Percentiles rank a stretch among this genome's conserved stretches.
These are phyloP conservation scores for Lepidurus couesii DNA, from an alignment of 1,140 invertebrate genomes.

Conservation along the genomic window DNA sequence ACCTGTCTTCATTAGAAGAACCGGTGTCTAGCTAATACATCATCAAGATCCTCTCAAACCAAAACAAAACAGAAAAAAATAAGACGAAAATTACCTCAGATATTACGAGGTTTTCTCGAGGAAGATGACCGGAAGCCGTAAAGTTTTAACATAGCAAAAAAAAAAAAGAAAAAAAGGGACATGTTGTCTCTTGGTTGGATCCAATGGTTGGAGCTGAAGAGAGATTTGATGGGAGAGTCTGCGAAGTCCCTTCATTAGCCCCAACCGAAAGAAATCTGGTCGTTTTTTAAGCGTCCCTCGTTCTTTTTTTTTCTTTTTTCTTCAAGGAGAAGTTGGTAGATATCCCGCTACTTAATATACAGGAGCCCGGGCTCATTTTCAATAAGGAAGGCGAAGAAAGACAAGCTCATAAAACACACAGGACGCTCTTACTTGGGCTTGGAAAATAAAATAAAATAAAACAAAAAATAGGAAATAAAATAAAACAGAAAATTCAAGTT, in stretches of 20 bases:
- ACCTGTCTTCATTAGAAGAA: constrained; percentile 18
- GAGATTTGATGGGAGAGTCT: background rate
- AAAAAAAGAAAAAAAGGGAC: background rate
- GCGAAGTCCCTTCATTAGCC: constrained; percentile 3
- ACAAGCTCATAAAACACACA: constrained; percentile 10
- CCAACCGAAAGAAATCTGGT: background rate
- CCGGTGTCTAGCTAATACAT: constrained; percentile 18
- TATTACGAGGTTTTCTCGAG: background rate
- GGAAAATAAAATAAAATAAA: constrained; percentile 2
- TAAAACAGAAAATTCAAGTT: background rate
- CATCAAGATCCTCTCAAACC: background rate
- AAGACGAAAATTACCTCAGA: background rate
- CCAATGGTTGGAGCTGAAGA: background rate
- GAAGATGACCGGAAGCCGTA: constrained; percentile 14
- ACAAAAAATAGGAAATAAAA: background rate
- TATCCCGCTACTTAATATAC: constrained; percentile 22
- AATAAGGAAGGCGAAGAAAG: constrained; percentile 22
- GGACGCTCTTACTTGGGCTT: background rate
- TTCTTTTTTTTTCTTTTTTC: background rate
- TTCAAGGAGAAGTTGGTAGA: background rate
- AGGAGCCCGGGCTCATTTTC: constrained; percentile 20
- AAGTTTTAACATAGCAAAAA: background rate
- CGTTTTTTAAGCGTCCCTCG: background rate
- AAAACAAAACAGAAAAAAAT: background rate
- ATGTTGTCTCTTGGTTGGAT: no score